A percentile compares a stretch with the other conserved stretches of the same genome.
Conservation (phyloP, 2,888 invertebrate species). For the Drosophila greeni region DNA sequence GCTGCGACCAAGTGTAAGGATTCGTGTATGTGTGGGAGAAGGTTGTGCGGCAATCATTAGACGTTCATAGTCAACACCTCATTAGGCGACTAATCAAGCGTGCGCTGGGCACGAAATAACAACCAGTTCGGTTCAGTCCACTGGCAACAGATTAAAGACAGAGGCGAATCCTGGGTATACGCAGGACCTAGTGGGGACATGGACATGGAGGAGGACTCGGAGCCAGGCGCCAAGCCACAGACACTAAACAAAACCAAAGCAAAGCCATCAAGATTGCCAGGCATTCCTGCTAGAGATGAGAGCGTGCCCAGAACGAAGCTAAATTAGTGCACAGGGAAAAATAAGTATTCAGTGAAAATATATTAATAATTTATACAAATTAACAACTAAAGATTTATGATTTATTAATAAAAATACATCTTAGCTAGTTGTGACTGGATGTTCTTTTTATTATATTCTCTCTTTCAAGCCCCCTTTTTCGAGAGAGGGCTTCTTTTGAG, state of each 20-base stretch:
- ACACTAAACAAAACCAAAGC: slow-evolving; percentile 45
- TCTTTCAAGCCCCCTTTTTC: too few relatives aligned
- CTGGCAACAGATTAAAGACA: slow-evolving; percentile 50
- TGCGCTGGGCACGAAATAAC: slow-evolving; percentile 63
- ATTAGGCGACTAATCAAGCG: slow-evolving; percentile 77
- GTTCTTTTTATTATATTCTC: too few relatives aligned
- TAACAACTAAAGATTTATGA: background rate
- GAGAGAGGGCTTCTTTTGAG: too few relatives aligned
- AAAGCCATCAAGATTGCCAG: slow-evolving; percentile 44
- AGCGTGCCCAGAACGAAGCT: slow-evolving; percentile 15
- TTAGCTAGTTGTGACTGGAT: too few relatives aligned
- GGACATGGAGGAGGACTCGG: slow-evolving; percentile 15
- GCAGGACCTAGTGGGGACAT: slow-evolving; percentile 1
- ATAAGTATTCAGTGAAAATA: background rate
- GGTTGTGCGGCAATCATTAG: slow-evolving; percentile 54
- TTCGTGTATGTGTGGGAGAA: slow-evolving; percentile 15
- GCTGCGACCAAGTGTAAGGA: slow-evolving; percentile 25
- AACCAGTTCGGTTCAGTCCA: slow-evolving; percentile 52
- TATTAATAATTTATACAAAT: background rate
- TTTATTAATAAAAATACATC: background rate
- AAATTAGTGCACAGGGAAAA: slow-evolving; percentile 16
- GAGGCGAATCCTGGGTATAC: slow-evolving; percentile 3
- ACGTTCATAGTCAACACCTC: slow-evolving; percentile 71
- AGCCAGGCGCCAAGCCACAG: slow-evolving; percentile 29
- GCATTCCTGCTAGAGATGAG: slow-evolving; percentile 26